Conservation (phyloP, 2,797 vertebrate genomes). For the Petrocephalus schoutedeni region DNA sequence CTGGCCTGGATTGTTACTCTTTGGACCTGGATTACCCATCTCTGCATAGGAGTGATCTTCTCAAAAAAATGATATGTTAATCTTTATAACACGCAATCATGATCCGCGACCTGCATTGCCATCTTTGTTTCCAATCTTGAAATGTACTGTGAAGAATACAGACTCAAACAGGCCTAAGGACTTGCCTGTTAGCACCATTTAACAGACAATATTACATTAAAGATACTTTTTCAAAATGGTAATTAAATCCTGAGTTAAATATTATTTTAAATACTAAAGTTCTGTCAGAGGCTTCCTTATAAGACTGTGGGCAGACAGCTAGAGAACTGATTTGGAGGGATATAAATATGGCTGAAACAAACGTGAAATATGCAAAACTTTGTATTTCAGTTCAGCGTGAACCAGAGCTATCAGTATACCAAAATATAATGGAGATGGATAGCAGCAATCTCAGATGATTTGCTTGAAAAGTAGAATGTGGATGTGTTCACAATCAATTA, state of each 20-base stretch:
- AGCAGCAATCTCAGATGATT: background rate
- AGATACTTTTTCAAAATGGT: background rate
- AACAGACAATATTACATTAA: background rate
- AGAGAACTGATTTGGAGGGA: background rate
- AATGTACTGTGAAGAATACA: background rate
- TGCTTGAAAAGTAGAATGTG: background rate
- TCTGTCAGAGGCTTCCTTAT: background rate
- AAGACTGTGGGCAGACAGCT: background rate
- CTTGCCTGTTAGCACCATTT: background rate
- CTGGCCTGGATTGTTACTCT: no score
- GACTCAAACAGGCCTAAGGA: background rate
- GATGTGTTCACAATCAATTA: background rate
- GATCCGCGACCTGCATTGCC: background rate
- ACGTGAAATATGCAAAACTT: background rate
- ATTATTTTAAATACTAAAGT: background rate
- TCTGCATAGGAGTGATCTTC: background rate
- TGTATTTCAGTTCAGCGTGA: background rate
- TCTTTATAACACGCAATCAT: background rate
- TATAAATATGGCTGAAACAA: background rate
- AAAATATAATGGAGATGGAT: background rate
- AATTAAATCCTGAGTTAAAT: background rate
- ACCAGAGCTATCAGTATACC: no score
- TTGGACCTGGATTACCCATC: no score
- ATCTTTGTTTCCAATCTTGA: background rate
- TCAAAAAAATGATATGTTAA: background rate